Evolutionary conservation across 2,797 vertebrate species (phyloP), one percentile per base, ranked within the genome.

Genomic region (Lacerta bilineata): DNA sequence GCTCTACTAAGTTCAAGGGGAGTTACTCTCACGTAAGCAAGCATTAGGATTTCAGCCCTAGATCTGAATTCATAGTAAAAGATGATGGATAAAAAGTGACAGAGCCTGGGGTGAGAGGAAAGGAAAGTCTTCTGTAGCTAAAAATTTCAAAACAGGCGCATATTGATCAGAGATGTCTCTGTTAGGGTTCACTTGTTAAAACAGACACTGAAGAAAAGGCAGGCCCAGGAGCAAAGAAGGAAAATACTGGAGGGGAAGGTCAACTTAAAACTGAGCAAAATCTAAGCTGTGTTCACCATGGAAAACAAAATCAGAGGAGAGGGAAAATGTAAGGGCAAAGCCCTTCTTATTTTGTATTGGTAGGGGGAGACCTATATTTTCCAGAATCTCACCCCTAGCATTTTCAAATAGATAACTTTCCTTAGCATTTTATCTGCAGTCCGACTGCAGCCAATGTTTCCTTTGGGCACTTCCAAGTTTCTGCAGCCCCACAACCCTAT

Each of bases 51-150:
- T 64, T 78, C 43, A 0, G 29, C 1, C 77, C 76, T 36, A 13
- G 88, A 71, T 7, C 4, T 66, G 75, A 66, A 87, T 72, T 27
- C 36, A 0, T 5, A 0, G 7, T 3, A 71, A 61, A 15, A 71
- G 87, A 23, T 3, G 84, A 11, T 55, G 15, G 89, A 4, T 55
- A 36, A 87, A 41, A 3, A 72, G 83, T 80, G 78, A 82, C 46
- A 80, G 66, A 0, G 36, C 23, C 3, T 41, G 27, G 75, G 61
- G 5, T 7, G 20, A 11, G 15, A 23, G 15, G 11, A 27, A 72
- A 29, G 41, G 77, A 72, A 39, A 59, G 64, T 39, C 61, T 78
- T 83, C 41, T 71, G 10, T 27, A 83, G 29, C n/a, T n/a, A 64
- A 68, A 71, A 41, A 72, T 46, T 46, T 69, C 33, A 76, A 76